These are phyloP conservation scores for Apodemia hepburni DNA, from an alignment of 2,888 invertebrate species.

Conservation along the genomic window DNA sequence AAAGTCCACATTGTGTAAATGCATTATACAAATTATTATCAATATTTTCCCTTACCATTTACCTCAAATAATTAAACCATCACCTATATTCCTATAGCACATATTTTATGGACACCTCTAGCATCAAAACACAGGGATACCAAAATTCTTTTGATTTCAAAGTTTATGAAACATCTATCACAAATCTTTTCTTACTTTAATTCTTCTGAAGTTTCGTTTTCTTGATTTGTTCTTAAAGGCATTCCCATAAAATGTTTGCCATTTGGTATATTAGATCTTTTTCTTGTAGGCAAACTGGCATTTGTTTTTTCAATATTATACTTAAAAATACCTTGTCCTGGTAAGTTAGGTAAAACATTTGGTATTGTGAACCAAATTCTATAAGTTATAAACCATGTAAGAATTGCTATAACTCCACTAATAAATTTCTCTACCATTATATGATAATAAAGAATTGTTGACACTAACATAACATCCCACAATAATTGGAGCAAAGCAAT, in stretches of 20 bases:
- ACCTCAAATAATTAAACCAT: not conserved
- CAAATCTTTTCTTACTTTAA: not conserved
- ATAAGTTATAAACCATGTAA: constrained; percentile 95
- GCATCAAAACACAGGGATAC: not conserved
- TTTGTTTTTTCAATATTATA: constrained; percentile 81
- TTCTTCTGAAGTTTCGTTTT: constrained; percentile 55
- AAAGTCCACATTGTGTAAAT: not conserved
- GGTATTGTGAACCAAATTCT: constrained; percentile 86
- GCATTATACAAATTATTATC: not conserved
- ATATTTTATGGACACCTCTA: constrained; percentile 2
- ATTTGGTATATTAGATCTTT: constrained; percentile 65
- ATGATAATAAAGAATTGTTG: constrained; percentile 97
- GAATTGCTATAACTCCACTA: constrained; percentile 91
- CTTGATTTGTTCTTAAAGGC: constrained; percentile 81
- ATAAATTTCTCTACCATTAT: constrained; percentile 97
- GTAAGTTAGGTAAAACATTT: constrained; percentile 82
- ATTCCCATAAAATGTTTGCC: constrained; percentile 89
- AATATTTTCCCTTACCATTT: not conserved
- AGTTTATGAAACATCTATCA: not conserved
- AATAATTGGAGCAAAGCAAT: constrained; percentile 90
- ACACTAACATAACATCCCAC: constrained; percentile 97
- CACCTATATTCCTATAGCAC: not conserved
- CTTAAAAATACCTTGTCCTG: constrained; percentile 89
- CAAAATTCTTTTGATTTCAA: not conserved
- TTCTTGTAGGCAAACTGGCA: constrained; percentile 48